Evolutionary conservation across 2,797 vertebrate genomes (phyloP).

Genomic region (Enteromius thamalakanensis): DNA sequence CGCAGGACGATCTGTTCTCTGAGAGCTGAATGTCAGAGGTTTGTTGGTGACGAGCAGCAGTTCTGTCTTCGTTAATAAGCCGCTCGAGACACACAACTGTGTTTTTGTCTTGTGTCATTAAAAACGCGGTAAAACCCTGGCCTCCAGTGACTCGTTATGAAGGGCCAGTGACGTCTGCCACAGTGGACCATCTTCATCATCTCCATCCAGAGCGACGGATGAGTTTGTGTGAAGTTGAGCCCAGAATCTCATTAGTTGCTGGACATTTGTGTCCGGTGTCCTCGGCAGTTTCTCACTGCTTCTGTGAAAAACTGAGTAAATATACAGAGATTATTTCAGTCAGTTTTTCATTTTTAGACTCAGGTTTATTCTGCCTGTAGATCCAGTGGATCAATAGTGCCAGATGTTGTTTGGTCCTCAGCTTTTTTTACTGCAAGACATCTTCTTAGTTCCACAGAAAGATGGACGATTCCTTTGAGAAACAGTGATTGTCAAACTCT

Average conservation of each 20-base stretch:
- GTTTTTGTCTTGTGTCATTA: background rate
- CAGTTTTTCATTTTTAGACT: background rate
- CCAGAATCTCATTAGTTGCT: conserved; percentile 3
- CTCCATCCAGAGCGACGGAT: conserved; percentile 68
- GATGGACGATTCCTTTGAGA: too few species aligned
- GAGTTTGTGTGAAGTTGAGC: conserved; percentile 40
- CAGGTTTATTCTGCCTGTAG: background rate
- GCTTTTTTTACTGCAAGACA: too few species aligned
- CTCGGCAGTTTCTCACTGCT: background rate
- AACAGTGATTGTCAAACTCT: background rate
- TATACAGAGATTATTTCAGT: background rate
- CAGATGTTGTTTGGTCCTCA: background rate
- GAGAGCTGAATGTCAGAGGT: background rate
- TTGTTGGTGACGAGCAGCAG: background rate
- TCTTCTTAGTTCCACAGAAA: too few species aligned
- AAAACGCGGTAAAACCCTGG: background rate
- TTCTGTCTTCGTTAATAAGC: background rate
- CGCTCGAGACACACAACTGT: background rate
- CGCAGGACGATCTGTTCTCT: background rate
- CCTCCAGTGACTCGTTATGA: background rate
- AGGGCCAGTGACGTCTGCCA: conserved; percentile 36
- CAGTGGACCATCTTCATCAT: conserved; percentile 27
- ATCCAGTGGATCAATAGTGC: background rate
- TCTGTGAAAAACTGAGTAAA: background rate
- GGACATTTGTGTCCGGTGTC: background rate